Base-by-base conservation (phyloP, 2,888 invertebrate species). In the Amphipyra tragopoginis region DNA sequence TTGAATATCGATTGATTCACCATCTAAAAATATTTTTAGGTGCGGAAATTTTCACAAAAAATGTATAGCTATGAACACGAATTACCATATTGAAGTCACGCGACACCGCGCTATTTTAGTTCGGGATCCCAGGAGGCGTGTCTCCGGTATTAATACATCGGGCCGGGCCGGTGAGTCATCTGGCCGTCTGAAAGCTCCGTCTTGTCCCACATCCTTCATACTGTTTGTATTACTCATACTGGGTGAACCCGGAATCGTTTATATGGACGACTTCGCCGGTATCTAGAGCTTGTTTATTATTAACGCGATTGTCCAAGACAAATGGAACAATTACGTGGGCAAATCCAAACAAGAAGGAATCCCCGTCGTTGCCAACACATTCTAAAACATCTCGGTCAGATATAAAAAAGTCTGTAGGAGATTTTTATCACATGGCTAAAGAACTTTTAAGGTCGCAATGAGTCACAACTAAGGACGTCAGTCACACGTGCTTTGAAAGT, bases 201-300 rank as follows among this genome's bases (percentile, higher is more conserved):
- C 91, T 92, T 93, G 93, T 92, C 90, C 94, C 90, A 93, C 89
- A 93, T 94, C 93, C 92, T 91, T 87, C 90, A 90, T 90, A 87
- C 88, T 88, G 82, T 84, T 86, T 80, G 88, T 83, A 91, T 94
- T 93, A 94, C 91, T 93, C 94, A 94, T 86, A 84, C 85, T 84
- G 85, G 86, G 88, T 82, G 87, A 92, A 93, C 93, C 93, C 93
- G 93, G 92, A 93, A 93, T 92, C 81, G 82, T 83, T 86, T 88
- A 86, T 81, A 70, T 80, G 66, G 79, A 71, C 57, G 82, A 80
- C 80, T 77, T 72, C 72, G 77, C 76, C 70, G 73, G 79, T 74
- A 81, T 82, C 77, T 82, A 78, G 72, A 63, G 64, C 71, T 65
- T 66, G 68, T 61, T 73, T 74, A 77, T 77, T 80, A 75, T 72